Conservation (phyloP, 2,888 invertebrate genomes). For the Scrobipalpa costella region DNA sequence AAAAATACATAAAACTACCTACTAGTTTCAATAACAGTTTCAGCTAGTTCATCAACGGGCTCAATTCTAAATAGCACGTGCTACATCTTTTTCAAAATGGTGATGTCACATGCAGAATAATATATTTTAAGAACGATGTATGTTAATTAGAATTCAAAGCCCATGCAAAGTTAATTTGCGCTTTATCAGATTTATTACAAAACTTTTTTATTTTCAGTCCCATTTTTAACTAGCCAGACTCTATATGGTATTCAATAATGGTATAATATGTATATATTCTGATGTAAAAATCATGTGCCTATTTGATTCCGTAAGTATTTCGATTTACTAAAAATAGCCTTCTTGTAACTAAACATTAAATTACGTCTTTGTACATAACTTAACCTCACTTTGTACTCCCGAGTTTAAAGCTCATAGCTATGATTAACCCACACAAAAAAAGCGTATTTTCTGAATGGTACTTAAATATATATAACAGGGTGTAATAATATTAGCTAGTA, state of each 20-base stretch:
- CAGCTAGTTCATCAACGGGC: no score
- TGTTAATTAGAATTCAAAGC: no score
- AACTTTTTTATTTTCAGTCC: no score
- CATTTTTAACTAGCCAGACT: no score
- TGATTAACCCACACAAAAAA: conserved; percentile 18
- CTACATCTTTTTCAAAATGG: no score
- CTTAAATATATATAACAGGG: conserved; percentile 1
- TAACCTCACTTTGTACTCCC: conserved; percentile 17
- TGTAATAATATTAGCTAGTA: not conserved
- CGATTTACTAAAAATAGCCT: not conserved
- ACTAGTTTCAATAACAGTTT: no score
- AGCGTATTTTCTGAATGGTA: conserved; percentile 20
- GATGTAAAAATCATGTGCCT: conserved; percentile 5
- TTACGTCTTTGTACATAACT: not conserved
- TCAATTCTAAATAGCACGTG: no score
- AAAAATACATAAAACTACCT: no score
- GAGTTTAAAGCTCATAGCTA: conserved; percentile 8
- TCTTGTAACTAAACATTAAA: not conserved
- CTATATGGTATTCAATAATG: not conserved
- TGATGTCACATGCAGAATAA: no score
- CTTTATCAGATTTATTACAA: no score
- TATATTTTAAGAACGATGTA: no score
- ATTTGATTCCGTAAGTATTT: not conserved
- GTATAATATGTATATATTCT: not conserved
- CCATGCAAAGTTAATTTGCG: no score